Base-by-base conservation (phyloP, 1,140 invertebrate species). In the Musca vetustissima region DNA sequence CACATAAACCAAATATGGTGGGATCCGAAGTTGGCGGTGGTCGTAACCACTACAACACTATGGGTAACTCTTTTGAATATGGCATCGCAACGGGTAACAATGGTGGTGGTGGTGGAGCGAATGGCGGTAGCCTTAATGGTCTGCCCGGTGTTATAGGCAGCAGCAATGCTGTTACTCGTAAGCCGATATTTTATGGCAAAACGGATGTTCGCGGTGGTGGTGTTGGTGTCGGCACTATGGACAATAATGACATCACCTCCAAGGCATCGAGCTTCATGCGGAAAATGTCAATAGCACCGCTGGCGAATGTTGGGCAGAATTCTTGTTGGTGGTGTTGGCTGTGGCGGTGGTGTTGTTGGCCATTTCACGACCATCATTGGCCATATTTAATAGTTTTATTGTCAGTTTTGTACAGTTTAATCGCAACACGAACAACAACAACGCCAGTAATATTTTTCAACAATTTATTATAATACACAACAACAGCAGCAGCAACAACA, bases 121-220 rank as follows among this genome's bases (percentile, higher is more conserved):
- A 28, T 22, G 68, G 57, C 1, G 71, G 69, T 24, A 55, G 74
- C 70, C 75, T 74, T 68, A 74, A 73, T 32, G 72, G 75, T 21
- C 59, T 64, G 11, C 36, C 61, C 19, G 67, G 48, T 49, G 57
- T 64, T 36, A 64, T 52, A 52, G 50, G 67, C 25, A 64, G 57
- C 49, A 43, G 57, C 48, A 52, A 50, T 47, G 69, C 66, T 72
- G 76, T 77, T 69, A 76, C 73, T 15, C 73, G 74, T 67, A 73
- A 72, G 68, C 72, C 74, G 24, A 70, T 69, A 69, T 73, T 71
- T 74, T 73, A 74, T 64, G 64, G 69, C 13, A 49, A 67, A 65
- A 59, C 64, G 24, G 65, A 69, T 19, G 68, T 69, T 25, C 65
- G 59, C 69, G 36, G 55, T 59, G 55, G 55, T 32, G 24, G 24